Base-by-base conservation (phyloP, 2,888 invertebrate genomes). In the Idaea dimidiata region DNA sequence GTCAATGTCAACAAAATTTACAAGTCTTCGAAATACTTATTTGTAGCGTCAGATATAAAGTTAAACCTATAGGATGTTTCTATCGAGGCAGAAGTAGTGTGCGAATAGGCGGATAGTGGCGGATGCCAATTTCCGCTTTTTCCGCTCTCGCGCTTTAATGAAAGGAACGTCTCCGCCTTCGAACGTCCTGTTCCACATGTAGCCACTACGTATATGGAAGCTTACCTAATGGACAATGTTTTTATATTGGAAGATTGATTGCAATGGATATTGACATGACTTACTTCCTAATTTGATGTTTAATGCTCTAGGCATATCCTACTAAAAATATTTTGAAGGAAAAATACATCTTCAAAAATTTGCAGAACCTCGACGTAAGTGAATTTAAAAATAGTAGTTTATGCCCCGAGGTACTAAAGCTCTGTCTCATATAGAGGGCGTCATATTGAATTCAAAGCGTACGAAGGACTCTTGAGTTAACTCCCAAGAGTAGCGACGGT, bases 101-200 rank as follows among this genome's bases (percentile, higher is more conserved):
- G 66, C 61, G 5, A 64, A 66, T 72, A 43, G 43, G 69, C 63
- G 66, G 71, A 67, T 71, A 72, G 69, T 72, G 69, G 76, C 79
- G 80, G 83, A 81, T 72, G 75, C 76, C 78, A 81, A 84, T 83
- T 78, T 85, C 84, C 81, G 73, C 65, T 66, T 66, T 64, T 73
- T 73, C 71, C 74, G 72, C 65, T 54, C 62, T 58, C 71, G 67
- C 71, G 65, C 66, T 74, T 66, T 76, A 75, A 78, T 78, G 80
- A 77, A 78, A 79, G 76, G 78, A 76, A 75, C 71, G 73, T 72
- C 72, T 68, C 73, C 73, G 75, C 72, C 72, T 77, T 61, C 62
- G n/a, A 61, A 60, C 61, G 68, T 74, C 74, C 72, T 72, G 70
- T 71, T 72, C 70, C 59, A 62, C 58, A 61, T 60, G 64, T 59